Evolutionary conservation across 2,797 vertebrate genomes (phyloP).

Genomic region (Pyrrhura leucotis): DNA sequence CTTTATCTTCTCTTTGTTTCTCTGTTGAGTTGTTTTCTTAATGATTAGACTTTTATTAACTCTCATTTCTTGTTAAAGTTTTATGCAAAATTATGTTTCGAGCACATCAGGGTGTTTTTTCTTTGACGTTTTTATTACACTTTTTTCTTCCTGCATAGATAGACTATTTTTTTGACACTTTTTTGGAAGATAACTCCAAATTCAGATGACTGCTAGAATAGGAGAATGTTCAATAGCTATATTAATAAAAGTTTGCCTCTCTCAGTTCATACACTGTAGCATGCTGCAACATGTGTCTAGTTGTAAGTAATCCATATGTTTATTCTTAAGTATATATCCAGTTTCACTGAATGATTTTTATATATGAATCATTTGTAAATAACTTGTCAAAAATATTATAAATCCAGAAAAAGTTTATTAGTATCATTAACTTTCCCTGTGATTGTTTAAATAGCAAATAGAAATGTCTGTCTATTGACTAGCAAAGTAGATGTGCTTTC

Average conservation of each 20-base stretch:
- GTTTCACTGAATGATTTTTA: not conserved
- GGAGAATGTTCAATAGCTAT: not conserved
- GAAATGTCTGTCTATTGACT: not conserved
- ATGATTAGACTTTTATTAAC: conserved; percentile 28
- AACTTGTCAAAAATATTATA: not conserved
- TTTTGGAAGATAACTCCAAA: not conserved
- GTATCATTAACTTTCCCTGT: not conserved
- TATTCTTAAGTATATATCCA: not conserved
- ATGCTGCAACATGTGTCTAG: not conserved
- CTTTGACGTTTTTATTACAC: not conserved
- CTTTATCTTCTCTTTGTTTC: not conserved
- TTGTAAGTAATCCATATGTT: not conserved
- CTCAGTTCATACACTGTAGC: not conserved
- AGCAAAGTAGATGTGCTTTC: not conserved
- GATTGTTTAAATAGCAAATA: not conserved
- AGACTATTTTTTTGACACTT: not conserved
- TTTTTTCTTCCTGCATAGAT: not conserved
- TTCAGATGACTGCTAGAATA: not conserved
- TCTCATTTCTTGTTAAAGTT: conserved; percentile 7
- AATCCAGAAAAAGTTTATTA: not conserved
- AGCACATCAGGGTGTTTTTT: not conserved
- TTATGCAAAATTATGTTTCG: not conserved
- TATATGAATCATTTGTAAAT: not conserved
- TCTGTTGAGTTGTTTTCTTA: conserved; percentile 16
- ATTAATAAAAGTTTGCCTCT: not conserved